A percentile compares a stretch with the other conserved stretches of the same genome.
Conservation (phyloP, 1,140 invertebrate species). For the Leptinotarsa texana region DNA sequence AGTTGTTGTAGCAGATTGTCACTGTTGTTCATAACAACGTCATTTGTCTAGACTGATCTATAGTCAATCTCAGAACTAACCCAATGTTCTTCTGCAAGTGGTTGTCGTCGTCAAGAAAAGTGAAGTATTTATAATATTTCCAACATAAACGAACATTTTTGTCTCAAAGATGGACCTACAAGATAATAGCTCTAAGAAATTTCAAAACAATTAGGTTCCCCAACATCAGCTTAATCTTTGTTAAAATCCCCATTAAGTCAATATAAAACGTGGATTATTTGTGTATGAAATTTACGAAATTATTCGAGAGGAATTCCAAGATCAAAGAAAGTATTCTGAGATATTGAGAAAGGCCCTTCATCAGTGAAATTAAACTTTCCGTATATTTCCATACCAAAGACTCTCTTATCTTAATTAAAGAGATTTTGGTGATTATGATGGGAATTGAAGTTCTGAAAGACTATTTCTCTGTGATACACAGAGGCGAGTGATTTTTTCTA, state of each 20-base stretch:
- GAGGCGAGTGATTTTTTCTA: no score
- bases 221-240: background rate
- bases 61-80: no score
- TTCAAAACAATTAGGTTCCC: background rate
- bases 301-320: background rate
- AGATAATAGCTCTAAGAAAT: background rate
- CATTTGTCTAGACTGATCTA: no score
- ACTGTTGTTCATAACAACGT: rapidly evolving
- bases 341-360: background rate
- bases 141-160: no score
- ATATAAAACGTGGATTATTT: background rate
- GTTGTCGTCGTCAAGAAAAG: no score
- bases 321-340: background rate
- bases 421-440: background rate
- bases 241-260: background rate
- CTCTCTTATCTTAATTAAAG: background rate
- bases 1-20: no score
- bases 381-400: constrained; percentile 3
- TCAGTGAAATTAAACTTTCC: constrained; percentile 1
- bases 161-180: no score
- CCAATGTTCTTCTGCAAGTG: no score
- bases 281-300: background rate
- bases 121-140: no score
- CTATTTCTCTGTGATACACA: no score
- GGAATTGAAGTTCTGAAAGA: background rate